A percentile compares a stretch with the other conserved stretches of the same genome.
These are phyloP conservation scores for Stichopus horrens DNA, from an alignment of 53 echinoderm and acorn worm species.

Conservation along the genomic window DNA sequence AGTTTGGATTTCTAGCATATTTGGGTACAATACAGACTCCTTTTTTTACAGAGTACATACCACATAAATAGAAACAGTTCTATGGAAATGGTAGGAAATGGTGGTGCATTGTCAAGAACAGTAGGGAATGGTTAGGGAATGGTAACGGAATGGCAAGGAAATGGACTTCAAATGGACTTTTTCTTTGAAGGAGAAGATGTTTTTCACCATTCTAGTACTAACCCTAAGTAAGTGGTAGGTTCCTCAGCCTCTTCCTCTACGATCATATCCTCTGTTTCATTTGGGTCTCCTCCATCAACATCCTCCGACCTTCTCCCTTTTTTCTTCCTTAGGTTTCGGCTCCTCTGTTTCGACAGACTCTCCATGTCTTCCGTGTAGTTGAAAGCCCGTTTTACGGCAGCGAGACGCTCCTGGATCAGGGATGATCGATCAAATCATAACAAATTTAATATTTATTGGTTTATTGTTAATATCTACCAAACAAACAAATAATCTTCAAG, in stretches of 20 bases:
- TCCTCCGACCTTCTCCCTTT: neutral
- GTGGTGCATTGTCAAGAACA: too few relatives aligned
- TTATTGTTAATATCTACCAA: too few relatives aligned
- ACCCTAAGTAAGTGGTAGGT: conserved; percentile 28
- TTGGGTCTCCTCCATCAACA: conserved; percentile 22
- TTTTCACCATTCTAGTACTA: neutral
- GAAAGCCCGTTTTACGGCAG: conserved; percentile 71
- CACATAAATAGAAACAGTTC: too few relatives aligned
- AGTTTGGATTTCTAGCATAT: too few relatives aligned
- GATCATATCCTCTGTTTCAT: conserved; percentile 29
- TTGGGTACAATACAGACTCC: too few relatives aligned
- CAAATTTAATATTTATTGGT: too few relatives aligned
- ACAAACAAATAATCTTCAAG: too few relatives aligned
- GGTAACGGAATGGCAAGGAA: neutral
- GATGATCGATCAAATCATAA: too few relatives aligned
- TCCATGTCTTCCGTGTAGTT: conserved; percentile 68
- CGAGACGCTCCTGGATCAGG: conserved; percentile 64
- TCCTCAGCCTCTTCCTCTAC: conserved; percentile 29
- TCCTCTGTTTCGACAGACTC: conserved; percentile 46
- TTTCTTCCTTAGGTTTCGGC: conserved; percentile 24
- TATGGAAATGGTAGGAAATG: too few relatives aligned
- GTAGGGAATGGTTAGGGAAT: too few relatives aligned
- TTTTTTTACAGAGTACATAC: too few relatives aligned
- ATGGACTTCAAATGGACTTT: neutral
- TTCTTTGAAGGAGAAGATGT: neutral